Base-by-base conservation (phyloP, 2,888 invertebrate genomes). In the Hydrotaea cyrtoneurina region DNA sequence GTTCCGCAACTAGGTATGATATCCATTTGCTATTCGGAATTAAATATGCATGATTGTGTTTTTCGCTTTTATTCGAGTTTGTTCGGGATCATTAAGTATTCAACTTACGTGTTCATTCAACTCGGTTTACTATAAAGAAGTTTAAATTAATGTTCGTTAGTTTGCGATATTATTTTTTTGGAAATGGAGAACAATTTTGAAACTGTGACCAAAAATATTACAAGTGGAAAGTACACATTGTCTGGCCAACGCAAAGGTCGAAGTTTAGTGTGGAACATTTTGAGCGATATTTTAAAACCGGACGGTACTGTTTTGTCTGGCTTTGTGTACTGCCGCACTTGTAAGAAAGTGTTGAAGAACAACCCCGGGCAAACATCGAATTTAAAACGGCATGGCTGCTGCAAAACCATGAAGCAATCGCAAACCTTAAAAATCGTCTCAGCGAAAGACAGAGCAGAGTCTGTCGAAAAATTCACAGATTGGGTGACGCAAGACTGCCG, bases 221-320 rank as follows among this genome's bases (percentile, higher is more conserved):
- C 23, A 43, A 23, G 8, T 46, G 46, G 46, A 39, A 69, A 19
- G 7, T 82, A 64, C 55, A 72, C 77, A 13, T 50, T 82, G 55
- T 59, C 64, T 2, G 10, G n/a, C 17, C 62, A 39, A 15, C 50
- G 66, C 23, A 53, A 53, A 2, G 53, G 53, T 7, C 8, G 53
- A 53, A 53, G 53, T 53, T 53, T 53, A 19, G 13, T 53, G n/a
- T 53, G 53, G 53, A 53, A 53, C n/a, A n/a, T 53, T 53, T 46
- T 53, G 19, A 5, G 4, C 3, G n/a, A n/a, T 7, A 53, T 53
- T n/a, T n/a, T 53, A 7, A 53, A n/a, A n/a, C 13, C 8, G 2
- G 53, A 53, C 53, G 53, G 13, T 13, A 53, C 17, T 2, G 53
- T 19, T 13, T 8, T 53, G 2, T 8, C 8, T 13, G 53, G 53